A percentile compares a stretch with the other conserved stretches of the same genome.
Evolutionary conservation across 2,888 invertebrate species (phyloP).

Genomic region (Heliconius ismenius): DNA sequence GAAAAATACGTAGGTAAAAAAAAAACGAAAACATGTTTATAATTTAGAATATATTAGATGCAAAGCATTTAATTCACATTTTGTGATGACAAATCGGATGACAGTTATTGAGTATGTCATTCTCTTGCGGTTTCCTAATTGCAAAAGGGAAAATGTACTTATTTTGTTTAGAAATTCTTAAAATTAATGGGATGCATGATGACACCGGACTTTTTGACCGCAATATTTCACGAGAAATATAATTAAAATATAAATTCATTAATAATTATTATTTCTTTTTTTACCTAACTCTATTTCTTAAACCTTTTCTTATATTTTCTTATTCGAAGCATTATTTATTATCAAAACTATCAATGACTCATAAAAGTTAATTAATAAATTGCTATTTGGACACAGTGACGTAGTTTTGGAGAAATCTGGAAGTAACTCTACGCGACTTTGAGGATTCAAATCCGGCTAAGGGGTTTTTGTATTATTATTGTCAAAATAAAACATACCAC

Average conservation of each 20-base stretch:
- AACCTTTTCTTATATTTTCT: background rate
- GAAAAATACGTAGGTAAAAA: too few relatives aligned
- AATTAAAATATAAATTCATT: background rate
- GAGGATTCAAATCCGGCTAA: background rate
- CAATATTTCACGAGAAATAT: background rate
- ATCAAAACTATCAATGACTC: background rate
- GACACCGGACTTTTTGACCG: background rate
- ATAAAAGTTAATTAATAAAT: background rate
- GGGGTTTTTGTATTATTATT: too few relatives aligned
- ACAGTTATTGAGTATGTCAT: slow-evolving; percentile 1
- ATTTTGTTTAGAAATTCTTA: slow-evolving; percentile 3
- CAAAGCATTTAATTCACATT: background rate
- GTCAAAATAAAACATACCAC: too few relatives aligned
- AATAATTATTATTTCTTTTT: background rate
- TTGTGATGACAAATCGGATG: slow-evolving; percentile 3
- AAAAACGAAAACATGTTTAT: background rate
- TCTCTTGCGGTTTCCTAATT: slow-evolving; percentile 11
- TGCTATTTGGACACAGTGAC: background rate
- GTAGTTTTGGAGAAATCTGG: background rate
- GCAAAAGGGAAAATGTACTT: background rate
- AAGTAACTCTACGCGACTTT: background rate
- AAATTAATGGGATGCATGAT: background rate
- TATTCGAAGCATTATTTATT: background rate
- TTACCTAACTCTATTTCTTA: too few relatives aligned
- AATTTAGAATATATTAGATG: background rate